phyloP scores from a whole-genome alignment of 1,140 invertebrate genomes.

The Nomia melanderi region DNA sequence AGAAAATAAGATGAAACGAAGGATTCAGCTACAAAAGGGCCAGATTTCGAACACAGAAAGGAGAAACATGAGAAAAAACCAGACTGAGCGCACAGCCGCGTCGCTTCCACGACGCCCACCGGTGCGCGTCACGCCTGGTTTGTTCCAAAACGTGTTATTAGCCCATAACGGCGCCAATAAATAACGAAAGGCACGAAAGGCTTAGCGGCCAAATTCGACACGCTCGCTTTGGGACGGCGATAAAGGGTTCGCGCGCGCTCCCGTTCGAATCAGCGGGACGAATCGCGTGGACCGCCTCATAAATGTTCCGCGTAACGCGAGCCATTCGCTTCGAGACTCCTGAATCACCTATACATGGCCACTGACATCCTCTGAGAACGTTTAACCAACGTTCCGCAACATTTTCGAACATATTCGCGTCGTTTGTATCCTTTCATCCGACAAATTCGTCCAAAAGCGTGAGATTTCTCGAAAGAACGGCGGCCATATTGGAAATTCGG shows the following conservation, averaged over 20 bases:
- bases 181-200: constrained; percentile 75
- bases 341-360: too few species aligned
- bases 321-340: not conserved
- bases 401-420: not conserved
- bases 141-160: constrained; percentile 68
- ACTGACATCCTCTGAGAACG: too few species aligned
- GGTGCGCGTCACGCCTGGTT: constrained; percentile 69
- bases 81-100: not conserved
- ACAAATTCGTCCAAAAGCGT: too few species aligned
- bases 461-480: too few species aligned
- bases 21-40: too few species aligned
- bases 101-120: constrained; percentile 26
- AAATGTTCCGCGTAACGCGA: constrained; percentile 65
- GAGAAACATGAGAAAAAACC: not conserved
- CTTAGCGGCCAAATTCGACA: constrained; percentile 65
- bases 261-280: constrained; percentile 69
- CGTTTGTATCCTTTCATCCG: too few species aligned
- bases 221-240: constrained; percentile 72
- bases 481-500: too few species aligned
- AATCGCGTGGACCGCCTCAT: constrained; percentile 70
- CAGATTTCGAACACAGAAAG: too few species aligned
- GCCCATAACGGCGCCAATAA: constrained; percentile 75
- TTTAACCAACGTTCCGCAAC: too few species aligned
- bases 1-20: too few species aligned
- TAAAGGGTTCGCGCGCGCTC: constrained; percentile 72